Evolutionary conservation across 2,797 vertebrate genomes (phyloP).

Genomic region (Euphonia xanthogaster): DNA sequence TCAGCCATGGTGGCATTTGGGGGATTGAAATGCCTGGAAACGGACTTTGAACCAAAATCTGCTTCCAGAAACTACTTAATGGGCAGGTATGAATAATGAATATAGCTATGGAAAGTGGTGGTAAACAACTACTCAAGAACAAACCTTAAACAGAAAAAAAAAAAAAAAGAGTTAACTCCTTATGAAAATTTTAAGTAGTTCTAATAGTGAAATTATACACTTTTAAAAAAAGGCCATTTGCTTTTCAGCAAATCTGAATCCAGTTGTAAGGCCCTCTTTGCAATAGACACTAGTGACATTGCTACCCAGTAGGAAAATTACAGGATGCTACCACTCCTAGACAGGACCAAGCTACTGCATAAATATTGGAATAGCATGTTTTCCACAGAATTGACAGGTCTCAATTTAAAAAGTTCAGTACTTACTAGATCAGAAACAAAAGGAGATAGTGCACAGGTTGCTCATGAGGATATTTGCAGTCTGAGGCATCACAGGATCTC

Average conservation of each 20-base stretch:
- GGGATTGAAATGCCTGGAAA: background rate
- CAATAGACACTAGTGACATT: background rate
- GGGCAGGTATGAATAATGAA: background rate
- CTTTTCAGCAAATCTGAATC: background rate
- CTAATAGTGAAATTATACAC: background rate
- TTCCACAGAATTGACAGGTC: background rate
- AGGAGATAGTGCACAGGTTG: background rate
- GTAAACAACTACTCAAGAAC: background rate
- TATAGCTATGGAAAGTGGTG: background rate
- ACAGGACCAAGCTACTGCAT: background rate
- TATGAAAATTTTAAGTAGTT: background rate
- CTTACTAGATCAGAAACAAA: background rate
- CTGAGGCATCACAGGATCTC: background rate
- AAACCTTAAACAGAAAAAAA: background rate
- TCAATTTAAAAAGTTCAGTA: background rate
- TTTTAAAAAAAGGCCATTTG: background rate
- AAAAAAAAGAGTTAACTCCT: background rate
- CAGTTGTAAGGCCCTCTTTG: background rate
- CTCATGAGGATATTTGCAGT: background rate
- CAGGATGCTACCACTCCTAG: background rate
- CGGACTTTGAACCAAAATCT: background rate
- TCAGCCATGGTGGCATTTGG: accelerated
- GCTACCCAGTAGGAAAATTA: background rate
- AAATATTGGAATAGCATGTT: background rate
- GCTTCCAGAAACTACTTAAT: background rate